Conservation (phyloP, 2,797 vertebrate genomes). For the Ciconia nigra region DNA sequence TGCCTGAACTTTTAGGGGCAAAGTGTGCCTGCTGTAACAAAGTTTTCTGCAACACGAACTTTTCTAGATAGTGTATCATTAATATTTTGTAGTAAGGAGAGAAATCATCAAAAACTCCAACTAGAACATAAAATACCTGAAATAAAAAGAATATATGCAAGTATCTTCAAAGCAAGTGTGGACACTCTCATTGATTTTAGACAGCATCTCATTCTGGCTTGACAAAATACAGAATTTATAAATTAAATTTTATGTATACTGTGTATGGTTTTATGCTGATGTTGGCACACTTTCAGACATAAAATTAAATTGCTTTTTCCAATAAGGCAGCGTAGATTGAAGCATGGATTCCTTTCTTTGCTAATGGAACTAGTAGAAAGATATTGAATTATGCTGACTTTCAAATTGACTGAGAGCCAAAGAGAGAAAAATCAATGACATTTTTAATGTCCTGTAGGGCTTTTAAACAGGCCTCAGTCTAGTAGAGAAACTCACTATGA, state of each 20-base stretch:
- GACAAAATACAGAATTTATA: slow-evolving; percentile 39
- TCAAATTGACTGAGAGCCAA: slow-evolving; percentile 34
- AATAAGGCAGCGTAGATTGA: slow-evolving; percentile 48
- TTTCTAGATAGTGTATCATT: not conserved
- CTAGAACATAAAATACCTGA: not conserved
- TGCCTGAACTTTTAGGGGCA: not conserved
- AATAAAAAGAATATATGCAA: not conserved
- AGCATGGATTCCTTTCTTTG: slow-evolving; percentile 52
- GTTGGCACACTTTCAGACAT: slow-evolving; percentile 57
- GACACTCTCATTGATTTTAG: slow-evolving; percentile 22
- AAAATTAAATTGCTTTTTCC: slow-evolving; percentile 67
- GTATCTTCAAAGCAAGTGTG: not conserved
- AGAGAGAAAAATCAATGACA: slow-evolving; percentile 54
- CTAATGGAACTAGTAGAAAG: slow-evolving; percentile 56
- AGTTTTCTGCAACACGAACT: not conserved
- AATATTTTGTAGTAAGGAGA: not conserved
- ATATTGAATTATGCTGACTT: slow-evolving; percentile 61
- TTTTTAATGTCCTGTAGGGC: slow-evolving; percentile 42
- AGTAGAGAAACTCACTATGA: not conserved
- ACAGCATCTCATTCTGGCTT: not conserved
- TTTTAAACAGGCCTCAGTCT: slow-evolving; percentile 18
- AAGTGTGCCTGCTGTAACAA: not conserved
- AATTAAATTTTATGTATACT: slow-evolving; percentile 39
- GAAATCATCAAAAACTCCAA: slow-evolving; percentile 4
- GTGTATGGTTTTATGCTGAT: slow-evolving; percentile 30